Evolutionary conservation across 1,140 invertebrate genomes (phyloP).

Genomic region (Cydia splendana): DNA sequence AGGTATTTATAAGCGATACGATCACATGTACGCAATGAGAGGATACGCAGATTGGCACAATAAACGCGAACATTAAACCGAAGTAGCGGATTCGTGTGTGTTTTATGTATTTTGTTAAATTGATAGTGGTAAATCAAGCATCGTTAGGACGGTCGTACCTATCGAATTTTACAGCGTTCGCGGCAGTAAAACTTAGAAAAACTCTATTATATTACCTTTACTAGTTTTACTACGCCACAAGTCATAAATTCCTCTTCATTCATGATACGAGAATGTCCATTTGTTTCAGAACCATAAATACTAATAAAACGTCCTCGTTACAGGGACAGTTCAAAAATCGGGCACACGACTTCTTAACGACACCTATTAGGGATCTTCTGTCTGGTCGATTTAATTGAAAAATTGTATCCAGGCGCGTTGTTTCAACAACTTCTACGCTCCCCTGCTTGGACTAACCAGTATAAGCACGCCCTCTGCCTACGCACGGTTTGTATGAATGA

Average conservation of each 20-base stretch:
- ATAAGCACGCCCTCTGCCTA: not conserved
- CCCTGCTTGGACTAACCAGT: not conserved
- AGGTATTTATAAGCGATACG: slow-evolving; percentile 28
- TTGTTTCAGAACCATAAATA: slow-evolving; percentile 76
- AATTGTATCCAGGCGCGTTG: slow-evolving; percentile 69
- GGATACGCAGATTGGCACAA: slow-evolving; percentile 45
- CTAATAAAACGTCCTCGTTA: slow-evolving; percentile 78
- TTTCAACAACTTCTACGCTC: not conserved
- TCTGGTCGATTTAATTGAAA: slow-evolving; percentile 79
- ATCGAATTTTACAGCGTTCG: slow-evolving; percentile 71
- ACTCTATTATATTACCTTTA: slow-evolving; percentile 58
- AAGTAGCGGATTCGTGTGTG: slow-evolving; percentile 56
- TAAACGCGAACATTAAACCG: slow-evolving; percentile 48
- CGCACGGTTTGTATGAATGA: not conserved
- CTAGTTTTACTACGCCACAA: slow-evolving; percentile 53
- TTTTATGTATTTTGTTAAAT: slow-evolving; percentile 64
- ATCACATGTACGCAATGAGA: slow-evolving; percentile 23
- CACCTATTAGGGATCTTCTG: slow-evolving; percentile 79
- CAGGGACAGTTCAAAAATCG: slow-evolving; percentile 76
- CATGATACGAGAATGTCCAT: slow-evolving; percentile 61
- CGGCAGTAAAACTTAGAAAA: slow-evolving; percentile 75
- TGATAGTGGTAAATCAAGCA: slow-evolving; percentile 72
- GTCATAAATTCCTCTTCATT: slow-evolving; percentile 74
- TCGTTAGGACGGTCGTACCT: slow-evolving; percentile 68
- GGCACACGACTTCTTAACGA: slow-evolving; percentile 79